Evolutionary conservation across 2,113 vertebrate genomes (phyloP).

Genomic region (Porphyrio hochstetteri): DNA sequence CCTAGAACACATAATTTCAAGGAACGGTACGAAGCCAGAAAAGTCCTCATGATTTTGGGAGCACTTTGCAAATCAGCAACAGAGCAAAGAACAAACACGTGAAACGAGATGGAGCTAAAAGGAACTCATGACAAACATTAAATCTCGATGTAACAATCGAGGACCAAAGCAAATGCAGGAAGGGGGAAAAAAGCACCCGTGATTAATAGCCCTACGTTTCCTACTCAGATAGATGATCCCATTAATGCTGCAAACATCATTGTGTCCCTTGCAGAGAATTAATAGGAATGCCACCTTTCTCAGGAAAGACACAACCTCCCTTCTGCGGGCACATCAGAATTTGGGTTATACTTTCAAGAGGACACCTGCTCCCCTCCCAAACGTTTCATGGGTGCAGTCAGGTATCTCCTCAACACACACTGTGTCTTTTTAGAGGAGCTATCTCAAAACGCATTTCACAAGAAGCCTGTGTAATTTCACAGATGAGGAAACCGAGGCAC

Average conservation of each 20-base stretch:
- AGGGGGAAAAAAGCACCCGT: background rate
- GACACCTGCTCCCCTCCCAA: background rate
- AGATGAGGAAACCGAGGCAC: background rate
- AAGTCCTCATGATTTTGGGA: background rate
- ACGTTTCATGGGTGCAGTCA: background rate
- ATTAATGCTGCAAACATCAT: background rate
- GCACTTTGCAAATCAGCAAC: background rate
- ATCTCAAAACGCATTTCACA: background rate
- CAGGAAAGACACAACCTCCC: background rate
- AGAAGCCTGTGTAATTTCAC: background rate
- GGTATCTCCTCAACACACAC: background rate
- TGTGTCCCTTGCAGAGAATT: accelerated
- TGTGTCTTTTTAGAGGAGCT: background rate
- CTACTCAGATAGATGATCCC: background rate
- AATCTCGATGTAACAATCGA: background rate
- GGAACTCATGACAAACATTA: background rate
- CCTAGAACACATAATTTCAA: background rate
- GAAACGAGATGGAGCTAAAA: background rate
- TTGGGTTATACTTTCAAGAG: background rate
- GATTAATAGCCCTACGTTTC: background rate
- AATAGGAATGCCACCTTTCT: background rate
- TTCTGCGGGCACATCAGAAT: background rate
- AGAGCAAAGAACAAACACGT: background rate
- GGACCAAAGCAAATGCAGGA: background rate
- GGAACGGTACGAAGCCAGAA: background rate